Evolutionary conservation across 2,888 invertebrate genomes (phyloP), one percentile per base, ranked within the genome.

Genomic region (Argynnis bischoffii): DNA sequence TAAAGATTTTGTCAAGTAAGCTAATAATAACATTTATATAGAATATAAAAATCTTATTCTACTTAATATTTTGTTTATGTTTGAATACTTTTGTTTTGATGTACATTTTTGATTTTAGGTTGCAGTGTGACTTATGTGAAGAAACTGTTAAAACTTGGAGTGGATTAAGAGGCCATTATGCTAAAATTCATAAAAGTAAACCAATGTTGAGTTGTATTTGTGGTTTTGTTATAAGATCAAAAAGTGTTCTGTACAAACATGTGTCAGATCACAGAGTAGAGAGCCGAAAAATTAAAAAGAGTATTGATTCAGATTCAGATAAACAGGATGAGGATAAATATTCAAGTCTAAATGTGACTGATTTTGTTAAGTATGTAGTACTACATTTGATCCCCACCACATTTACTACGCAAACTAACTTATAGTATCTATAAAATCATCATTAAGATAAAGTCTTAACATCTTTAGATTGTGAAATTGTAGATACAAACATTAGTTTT

Each of bases 201-300:
- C 86, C 89, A 21, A 74, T 81, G 66, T 83, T 87, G 18, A 81
- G 80, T 66, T 92, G 92, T 72, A 72, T 88, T 3, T 92, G 92
- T 78, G 92, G 92, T 16, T 86, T 82, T 75, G 82, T 82, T 8
- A 84, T 91, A 46, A 81, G 80, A 76, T 90, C 91, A 5, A 89
- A 89, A 74, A 88, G 83, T 80, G 83, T 85, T 51, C 82, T 92
- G 16, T 91, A 92, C 75, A 89, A 89, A 75, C 92, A 92, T 78
- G 84, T 90, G 15, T 82, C 88, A 2, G 85, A 88, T 63, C 92
- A 92, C 73, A 88, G 87, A 75, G 68, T 80, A 67, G 86, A 87
- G 75, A 84, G 83, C 73, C 82, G 77, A 63, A 87, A 85, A 78
- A 72, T 83, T 48, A 72, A 72, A 66, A 85, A 79, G 59, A 80